A percentile compares a stretch with the other conserved stretches of the same genome.
Evolutionary conservation across 2,113 vertebrate genomes (phyloP).

Genomic region (Epinephelus moara): DNA sequence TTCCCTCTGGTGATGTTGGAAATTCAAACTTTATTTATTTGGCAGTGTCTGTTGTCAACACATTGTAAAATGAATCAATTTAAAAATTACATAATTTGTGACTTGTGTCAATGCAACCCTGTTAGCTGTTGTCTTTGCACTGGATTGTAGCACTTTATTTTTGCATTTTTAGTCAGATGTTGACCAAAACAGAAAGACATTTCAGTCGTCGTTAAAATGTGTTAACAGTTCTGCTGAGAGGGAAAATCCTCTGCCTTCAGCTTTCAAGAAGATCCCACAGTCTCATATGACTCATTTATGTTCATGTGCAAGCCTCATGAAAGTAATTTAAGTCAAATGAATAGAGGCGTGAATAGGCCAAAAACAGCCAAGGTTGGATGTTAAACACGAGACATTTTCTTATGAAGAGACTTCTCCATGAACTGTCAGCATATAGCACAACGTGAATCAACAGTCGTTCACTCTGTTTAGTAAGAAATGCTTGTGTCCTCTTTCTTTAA

Average conservation of each 20-base stretch:
- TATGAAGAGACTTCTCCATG: background rate
- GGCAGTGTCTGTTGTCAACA: background rate
- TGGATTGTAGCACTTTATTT: background rate
- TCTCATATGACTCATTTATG: background rate
- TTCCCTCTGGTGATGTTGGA: background rate
- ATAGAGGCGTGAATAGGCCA: background rate
- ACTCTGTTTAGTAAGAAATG: background rate
- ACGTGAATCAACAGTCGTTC: background rate
- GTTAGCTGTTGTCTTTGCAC: background rate
- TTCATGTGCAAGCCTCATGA: background rate
- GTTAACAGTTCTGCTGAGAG: background rate
- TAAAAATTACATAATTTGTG: background rate
- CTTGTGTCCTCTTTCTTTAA: background rate
- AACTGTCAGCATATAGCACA: background rate
- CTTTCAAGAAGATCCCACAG: background rate
- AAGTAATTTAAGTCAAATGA: background rate
- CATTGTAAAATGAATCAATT: background rate
- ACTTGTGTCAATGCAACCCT: background rate
- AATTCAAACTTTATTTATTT: background rate
- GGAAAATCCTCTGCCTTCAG: background rate
- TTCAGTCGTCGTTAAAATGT: background rate
- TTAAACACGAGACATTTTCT: background rate
- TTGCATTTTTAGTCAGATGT: background rate
- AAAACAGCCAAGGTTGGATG: background rate
- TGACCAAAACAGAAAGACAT: background rate